phyloP scores from a whole-genome alignment of 2,888 invertebrate species.

The Drosophila limbata region DNA sequence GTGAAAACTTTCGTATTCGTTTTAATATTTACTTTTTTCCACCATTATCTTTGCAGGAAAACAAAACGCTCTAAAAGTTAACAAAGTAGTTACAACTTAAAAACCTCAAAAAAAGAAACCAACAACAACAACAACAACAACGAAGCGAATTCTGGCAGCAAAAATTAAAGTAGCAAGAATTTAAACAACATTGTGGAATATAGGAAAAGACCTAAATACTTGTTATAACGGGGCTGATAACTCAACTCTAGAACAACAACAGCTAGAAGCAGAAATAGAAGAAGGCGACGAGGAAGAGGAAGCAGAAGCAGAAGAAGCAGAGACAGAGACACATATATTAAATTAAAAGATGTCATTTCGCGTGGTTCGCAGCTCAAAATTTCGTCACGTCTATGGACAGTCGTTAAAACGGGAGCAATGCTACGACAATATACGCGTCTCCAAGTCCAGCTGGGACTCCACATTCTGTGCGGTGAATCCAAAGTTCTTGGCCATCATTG shows the following conservation, averaged over 20 bases:
- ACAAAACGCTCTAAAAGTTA: slow-evolving; percentile 22
- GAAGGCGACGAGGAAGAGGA: slow-evolving; percentile 7
- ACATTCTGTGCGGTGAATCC: slow-evolving; percentile 99
- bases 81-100: slow-evolving; percentile 6
- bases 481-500: slow-evolving; percentile 98
- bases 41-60: slow-evolving; percentile 43
- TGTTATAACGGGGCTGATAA: slow-evolving; percentile 41
- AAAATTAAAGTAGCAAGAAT: slow-evolving; percentile 13
- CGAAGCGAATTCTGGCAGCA: slow-evolving; percentile 17
- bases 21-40: slow-evolving; percentile 1
- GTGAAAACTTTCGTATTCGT: not conserved
- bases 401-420: slow-evolving; percentile 97
- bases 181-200: slow-evolving; percentile 5
- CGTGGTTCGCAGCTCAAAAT: slow-evolving; percentile 98
- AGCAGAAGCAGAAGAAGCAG: not conserved
- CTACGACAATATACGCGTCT: slow-evolving; percentile 98
- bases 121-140: slow-evolving; percentile 14
- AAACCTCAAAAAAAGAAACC: slow-evolving; percentile 10
- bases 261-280: not conserved
- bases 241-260: slow-evolving; percentile 13
- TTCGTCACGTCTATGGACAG: slow-evolving; percentile 96
- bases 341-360: slow-evolving; percentile 94
- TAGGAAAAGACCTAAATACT: slow-evolving; percentile 25
- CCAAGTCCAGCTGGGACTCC: slow-evolving; percentile 99
- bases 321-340: slow-evolving; percentile 11